Evolutionary conservation across 37 sponge, comb jelly and placozoan genomes (phyloP), one percentile per base, ranked within the genome.

Genomic region (Tethya wilhelma): DNA sequence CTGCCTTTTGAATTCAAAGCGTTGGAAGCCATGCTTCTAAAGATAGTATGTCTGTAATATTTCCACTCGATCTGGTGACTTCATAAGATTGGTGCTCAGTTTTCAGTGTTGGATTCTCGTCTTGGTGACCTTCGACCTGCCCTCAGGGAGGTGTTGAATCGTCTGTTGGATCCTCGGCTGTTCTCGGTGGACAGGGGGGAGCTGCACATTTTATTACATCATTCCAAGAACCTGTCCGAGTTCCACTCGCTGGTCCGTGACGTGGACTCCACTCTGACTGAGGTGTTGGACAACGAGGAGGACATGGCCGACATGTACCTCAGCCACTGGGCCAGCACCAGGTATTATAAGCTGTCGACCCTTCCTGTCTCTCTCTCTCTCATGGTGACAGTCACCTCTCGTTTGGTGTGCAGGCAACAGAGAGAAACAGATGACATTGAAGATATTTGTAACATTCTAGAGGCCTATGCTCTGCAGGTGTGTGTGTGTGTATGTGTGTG

Each of bases 291-390:
- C 5, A n/a, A 38, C 25, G 89, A 88, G 6, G 89, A 88, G 29
- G 72, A 82, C 56, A 76, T 88, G 67, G 78, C 78, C 0, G 77
- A 69, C 38, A 81, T 88, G 82, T 77, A 88, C 73, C 83, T 88
- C 64, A 77, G 73, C 44, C 89, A 88, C 58, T n/a, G n/a, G n/a
- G 9, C 14, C 14, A 49, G 53, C 53, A 49, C 14, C 14, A 49
- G 53, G 9, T 9, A 14, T 49, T 49, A 49, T 14, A 19, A 49
- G 53, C 53, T 49, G 53, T 49, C 14, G 53, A n/a, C n/a, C n/a
- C n/a, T n/a, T n/a, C n/a, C n/a, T n/a, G n/a, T n/a, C n/a, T n/a
- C n/a, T n/a, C n/a, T n/a, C n/a, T n/a, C n/a, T n/a, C n/a, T n/a
- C n/a, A n/a, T n/a, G n/a, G n/a, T n/a, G n/a, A n/a, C n/a, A n/a